Evolutionary conservation across 2,888 invertebrate genomes (phyloP), one percentile per base, ranked within the genome.

Genomic region (Antitype chi): DNA sequence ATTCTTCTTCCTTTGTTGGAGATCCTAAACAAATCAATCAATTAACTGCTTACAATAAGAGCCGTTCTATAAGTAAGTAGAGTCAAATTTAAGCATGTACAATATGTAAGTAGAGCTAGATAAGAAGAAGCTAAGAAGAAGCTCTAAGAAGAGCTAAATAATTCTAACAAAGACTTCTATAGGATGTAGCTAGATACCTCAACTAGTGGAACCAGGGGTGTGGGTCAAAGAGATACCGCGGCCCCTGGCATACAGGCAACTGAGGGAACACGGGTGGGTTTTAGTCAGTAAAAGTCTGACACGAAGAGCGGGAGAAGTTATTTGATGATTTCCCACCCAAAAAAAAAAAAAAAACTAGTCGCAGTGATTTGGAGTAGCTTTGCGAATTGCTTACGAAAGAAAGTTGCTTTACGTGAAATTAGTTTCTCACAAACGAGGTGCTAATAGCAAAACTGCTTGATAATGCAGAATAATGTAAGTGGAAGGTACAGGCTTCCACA

Each of bases 381-480:
- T 57, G 28, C 23, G 28, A 67, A 57, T 67, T 67, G 3, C 63
- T 62, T 38, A 38, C 38, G 1, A 13, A 70, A 60, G 32, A 80
- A 80, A 80, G 80, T 80, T 2, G 9, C 0, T 43, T 49, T 23
- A 53, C 15, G 4, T n/a, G 28, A 60, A 43, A 76, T 43, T 13
- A 11, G 15, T 72, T 72, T 72, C 28, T 43, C 43, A 28, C 25
- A 49, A 25, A 47, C 53, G 47, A 47, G 43, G 25, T 55, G 47
- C 23, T 25, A 55, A 17, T 13, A 28, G 17, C 20, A 77, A 80
- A 77, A 81, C n/a, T 49, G 47, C 60, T n/a, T 38, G 17, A 25
- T 81, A 47, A 81, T 55, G 13, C 23, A 32, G 20, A n/a, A 52
- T 73, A 73, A 32, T 7, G 2, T 20, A 15, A 32, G 15, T 75